Evolutionary conservation across 1,140 invertebrate species (phyloP).

Genomic region (Oryctes rhinoceros): DNA sequence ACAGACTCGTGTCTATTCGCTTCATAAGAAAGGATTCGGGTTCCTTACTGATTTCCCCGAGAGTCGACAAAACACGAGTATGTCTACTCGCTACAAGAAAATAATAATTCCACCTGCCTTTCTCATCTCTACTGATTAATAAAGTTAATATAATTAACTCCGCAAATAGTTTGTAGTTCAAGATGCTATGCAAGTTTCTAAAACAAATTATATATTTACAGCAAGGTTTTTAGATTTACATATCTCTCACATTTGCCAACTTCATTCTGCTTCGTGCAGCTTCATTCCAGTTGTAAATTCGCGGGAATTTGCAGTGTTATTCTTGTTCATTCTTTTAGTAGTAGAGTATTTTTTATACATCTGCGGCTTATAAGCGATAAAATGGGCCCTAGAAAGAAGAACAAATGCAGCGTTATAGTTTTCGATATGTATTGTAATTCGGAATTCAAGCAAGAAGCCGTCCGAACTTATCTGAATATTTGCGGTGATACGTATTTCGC

Average conservation of each 20-base stretch:
- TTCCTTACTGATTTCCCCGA: too few species aligned
- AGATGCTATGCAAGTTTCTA: neutral
- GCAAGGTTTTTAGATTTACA: too few species aligned
- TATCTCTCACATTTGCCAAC: neutral
- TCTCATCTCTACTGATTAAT: too few species aligned
- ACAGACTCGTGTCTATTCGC: too few species aligned
- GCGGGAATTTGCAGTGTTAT: neutral
- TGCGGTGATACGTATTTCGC: neutral
- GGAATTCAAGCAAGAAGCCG: slow-evolving; percentile 5
- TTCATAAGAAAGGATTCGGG: too few species aligned
- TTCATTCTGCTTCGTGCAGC: neutral
- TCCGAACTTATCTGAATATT: neutral
- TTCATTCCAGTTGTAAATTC: neutral
- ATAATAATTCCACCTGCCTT: too few species aligned
- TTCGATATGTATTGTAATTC: slow-evolving; percentile 1
- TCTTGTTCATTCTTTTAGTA: neutral
- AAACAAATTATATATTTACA: neutral
- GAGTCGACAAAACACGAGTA: too few species aligned
- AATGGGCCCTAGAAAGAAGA: slow-evolving; percentile 20
- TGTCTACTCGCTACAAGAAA: too few species aligned
- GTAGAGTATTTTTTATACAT: neutral
- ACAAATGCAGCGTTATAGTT: slow-evolving; percentile 14
- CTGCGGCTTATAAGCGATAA: neutral
- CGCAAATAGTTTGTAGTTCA: too few species aligned
- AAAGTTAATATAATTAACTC: too few species aligned